Evolutionary conservation across 2,888 invertebrate species (phyloP).

Genomic region (Muschampia plurimacula): DNA sequence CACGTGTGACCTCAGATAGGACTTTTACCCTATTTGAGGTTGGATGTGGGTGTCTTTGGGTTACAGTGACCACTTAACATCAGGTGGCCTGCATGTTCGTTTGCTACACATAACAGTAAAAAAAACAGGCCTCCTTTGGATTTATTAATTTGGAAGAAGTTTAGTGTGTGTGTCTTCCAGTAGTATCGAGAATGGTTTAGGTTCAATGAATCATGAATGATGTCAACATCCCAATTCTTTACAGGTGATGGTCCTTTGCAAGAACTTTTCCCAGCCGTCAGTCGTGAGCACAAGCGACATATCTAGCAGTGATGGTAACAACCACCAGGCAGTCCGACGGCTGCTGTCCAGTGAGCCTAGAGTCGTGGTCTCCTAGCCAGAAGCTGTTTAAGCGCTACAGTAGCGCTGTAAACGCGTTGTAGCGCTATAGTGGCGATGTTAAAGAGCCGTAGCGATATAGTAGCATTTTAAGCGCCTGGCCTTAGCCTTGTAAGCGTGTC

Average conservation of each 20-base stretch:
- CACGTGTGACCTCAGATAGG: too few species aligned
- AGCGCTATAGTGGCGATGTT: neutral
- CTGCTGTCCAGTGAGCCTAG: slow-evolving; percentile 69
- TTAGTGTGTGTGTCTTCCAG: too few species aligned
- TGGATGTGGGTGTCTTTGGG: too few species aligned
- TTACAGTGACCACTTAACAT: too few species aligned
- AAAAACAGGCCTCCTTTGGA: too few species aligned
- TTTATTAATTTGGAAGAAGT: too few species aligned
- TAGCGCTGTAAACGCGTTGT: neutral
- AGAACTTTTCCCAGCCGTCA: slow-evolving; percentile 79
- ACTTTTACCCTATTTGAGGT: too few species aligned
- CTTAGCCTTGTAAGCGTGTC: neutral
- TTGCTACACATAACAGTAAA: too few species aligned
- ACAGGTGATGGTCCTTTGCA: slow-evolving; percentile 77
- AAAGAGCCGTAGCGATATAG: neutral
- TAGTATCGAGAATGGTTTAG: too few species aligned
- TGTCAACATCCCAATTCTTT: slow-evolving; percentile 37
- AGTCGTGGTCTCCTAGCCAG: slow-evolving; percentile 75
- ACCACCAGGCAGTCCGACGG: slow-evolving; percentile 78
- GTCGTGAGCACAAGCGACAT: slow-evolving; percentile 79
- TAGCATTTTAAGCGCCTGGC: neutral
- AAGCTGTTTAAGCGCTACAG: slow-evolving; percentile 64
- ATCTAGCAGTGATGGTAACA: slow-evolving; percentile 80
- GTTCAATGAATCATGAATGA: neutral
- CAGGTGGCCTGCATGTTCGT: too few species aligned